Percentiles rank a stretch among this genome's conserved stretches.
Conservation (phyloP, 1,140 invertebrate genomes). For the Drosophila tani region DNA sequence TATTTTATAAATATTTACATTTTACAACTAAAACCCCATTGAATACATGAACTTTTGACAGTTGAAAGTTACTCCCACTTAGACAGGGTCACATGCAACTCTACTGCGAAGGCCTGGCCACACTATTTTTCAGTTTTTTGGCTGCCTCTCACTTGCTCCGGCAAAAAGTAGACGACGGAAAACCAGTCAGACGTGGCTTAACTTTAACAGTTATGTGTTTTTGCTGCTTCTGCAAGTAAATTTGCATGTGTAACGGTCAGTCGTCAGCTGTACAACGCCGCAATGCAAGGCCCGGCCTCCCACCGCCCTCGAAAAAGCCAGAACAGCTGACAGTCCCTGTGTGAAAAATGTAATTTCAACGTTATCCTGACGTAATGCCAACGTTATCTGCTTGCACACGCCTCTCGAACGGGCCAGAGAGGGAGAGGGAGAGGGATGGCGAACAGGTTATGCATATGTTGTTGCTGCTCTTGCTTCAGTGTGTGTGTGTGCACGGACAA, state of each 20-base stretch:
- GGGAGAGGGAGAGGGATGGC: neutral
- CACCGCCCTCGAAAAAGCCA: constrained; percentile 19
- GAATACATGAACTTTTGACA: neutral
- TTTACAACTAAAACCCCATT: neutral
- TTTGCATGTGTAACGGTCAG: constrained; percentile 77
- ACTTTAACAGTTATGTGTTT: constrained; percentile 69
- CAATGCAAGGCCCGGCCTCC: neutral
- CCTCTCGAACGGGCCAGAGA: constrained; percentile 11
- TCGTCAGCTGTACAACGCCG: constrained; percentile 44
- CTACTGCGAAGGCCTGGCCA: neutral
- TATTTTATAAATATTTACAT: neutral
- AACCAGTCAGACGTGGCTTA: constrained; percentile 59
- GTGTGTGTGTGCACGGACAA: constrained; percentile 11
- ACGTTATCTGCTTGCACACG: constrained; percentile 78
- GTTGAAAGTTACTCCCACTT: neutral
- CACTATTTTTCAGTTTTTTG: neutral
- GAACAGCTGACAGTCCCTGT: constrained; percentile 58
- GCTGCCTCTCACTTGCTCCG: neutral
- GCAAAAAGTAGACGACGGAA: neutral
- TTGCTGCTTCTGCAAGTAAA: constrained; percentile 65
- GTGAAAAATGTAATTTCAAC: constrained; percentile 83
- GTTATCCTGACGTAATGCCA: constrained; percentile 81
- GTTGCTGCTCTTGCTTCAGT: constrained; percentile 32
- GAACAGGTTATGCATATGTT: constrained; percentile 62
- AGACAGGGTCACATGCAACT: neutral